Evolutionary conservation across 2,888 invertebrate genomes (phyloP).

Genomic region (Allolobophora icterica): DNA sequence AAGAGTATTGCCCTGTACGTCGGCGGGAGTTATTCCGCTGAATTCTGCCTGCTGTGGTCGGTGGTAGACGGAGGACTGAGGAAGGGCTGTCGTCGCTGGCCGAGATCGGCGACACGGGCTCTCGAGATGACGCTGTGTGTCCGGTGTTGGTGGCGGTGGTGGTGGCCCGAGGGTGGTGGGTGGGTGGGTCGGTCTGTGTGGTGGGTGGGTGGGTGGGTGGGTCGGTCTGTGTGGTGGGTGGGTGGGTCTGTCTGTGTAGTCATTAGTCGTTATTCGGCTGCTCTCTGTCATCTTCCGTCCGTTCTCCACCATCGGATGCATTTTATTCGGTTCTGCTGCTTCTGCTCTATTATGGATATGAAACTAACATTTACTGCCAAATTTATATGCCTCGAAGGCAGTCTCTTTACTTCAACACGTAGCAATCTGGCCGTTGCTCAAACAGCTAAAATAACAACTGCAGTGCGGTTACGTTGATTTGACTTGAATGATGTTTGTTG

Average conservation of each 20-base stretch:
- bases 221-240: too few relatives aligned
- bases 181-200: background rate
- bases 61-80: background rate
- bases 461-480: background rate
- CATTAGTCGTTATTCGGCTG: background rate
- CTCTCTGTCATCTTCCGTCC: background rate
- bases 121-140: background rate
- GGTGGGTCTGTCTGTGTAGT: background rate
- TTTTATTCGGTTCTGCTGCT: background rate
- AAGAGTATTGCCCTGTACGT: background rate
- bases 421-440: background rate
- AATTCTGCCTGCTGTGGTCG: background rate
- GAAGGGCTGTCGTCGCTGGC: background rate
- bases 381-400: background rate
- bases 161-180: background rate
- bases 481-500: background rate
- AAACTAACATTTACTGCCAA: background rate
- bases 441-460: background rate
- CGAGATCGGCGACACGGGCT: too few relatives aligned
- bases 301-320: background rate
- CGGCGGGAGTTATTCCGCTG: background rate
- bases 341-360: background rate
- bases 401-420: background rate
- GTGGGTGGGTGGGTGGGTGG: background rate
- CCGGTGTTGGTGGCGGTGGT: too few relatives aligned